Conservation (phyloP, 2,888 invertebrate species). For the Parascotia fuliginaria region DNA sequence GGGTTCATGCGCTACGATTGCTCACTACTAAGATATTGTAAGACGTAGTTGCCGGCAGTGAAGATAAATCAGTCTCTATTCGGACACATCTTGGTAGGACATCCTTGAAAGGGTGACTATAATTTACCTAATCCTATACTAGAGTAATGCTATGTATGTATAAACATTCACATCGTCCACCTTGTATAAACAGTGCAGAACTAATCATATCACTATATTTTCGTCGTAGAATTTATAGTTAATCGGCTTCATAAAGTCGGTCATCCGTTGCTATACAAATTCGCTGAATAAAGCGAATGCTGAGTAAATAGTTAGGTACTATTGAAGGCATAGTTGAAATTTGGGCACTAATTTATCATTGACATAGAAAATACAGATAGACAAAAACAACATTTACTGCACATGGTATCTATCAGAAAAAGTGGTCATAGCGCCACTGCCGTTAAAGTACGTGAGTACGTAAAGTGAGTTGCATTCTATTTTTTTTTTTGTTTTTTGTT, state of each 20-base stretch:
- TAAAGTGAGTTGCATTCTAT: too few species aligned
- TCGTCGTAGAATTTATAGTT: slow-evolving; percentile 7
- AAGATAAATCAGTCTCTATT: neutral
- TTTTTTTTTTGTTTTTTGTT: too few species aligned
- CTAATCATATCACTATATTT: neutral
- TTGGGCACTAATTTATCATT: too few species aligned
- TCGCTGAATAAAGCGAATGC: slow-evolving; percentile 23
- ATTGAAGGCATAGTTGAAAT: too few species aligned
- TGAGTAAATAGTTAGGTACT: slow-evolving; percentile 32
- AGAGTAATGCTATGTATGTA: neutral
- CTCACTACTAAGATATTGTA: neutral
- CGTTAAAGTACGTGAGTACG: too few species aligned
- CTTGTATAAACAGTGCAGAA: neutral
- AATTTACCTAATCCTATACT: neutral
- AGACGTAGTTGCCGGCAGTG: neutral
- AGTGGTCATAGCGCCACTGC: too few species aligned
- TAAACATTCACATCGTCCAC: neutral
- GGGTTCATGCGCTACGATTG: neutral
- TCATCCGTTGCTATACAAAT: slow-evolving; percentile 29
- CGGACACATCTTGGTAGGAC: neutral
- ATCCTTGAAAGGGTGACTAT: neutral
- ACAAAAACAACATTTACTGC: too few species aligned
- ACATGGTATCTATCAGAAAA: too few species aligned
- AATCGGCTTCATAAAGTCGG: slow-evolving; percentile 12
- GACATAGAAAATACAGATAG: too few species aligned